Conservation (phyloP, 1,140 invertebrate genomes). For the Zaprionus camerounensis region DNA sequence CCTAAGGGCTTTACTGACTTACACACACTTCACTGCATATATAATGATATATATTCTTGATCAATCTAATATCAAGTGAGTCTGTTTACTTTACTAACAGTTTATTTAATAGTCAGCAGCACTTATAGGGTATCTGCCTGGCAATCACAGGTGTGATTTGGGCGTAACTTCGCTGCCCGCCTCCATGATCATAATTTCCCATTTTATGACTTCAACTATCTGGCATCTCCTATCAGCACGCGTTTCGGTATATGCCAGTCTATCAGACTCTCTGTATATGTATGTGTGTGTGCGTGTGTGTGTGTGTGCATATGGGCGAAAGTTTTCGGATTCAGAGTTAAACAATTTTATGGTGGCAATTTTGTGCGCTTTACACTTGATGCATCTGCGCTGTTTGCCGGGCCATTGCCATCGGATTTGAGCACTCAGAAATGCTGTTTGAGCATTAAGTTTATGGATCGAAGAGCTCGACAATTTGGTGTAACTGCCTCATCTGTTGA, state of each 20-base stretch:
- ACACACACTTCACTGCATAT: too few species aligned
- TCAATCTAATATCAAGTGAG: too few species aligned
- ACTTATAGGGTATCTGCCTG: background rate
- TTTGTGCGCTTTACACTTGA: conserved; percentile 51
- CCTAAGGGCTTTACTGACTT: too few species aligned
- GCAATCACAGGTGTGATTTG: background rate
- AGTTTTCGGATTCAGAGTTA: conserved; percentile 38
- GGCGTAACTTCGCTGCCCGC: conserved; percentile 21
- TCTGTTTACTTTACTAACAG: too few species aligned
- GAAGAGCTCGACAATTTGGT: conserved; percentile 12
- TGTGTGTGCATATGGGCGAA: conserved; percentile 43
- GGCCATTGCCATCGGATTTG: conserved; percentile 30
- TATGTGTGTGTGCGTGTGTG: background rate
- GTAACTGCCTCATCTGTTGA: background rate
- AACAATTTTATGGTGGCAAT: conserved; percentile 48
- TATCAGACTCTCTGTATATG: too few species aligned
- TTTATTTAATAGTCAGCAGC: too few species aligned
- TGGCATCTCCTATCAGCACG: conserved; percentile 30
- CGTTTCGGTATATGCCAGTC: background rate
- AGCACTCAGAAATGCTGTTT: conserved; percentile 30
- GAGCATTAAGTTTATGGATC: conserved; percentile 36
- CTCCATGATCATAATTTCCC: conserved; percentile 50
- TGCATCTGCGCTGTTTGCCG: conserved; percentile 44
- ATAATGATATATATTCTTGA: too few species aligned
- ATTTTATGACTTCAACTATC: conserved; percentile 44